Conservation (phyloP, 30 jellyfish, hydroid and myxozoan species). For the Turritopsis rubra region DNA sequence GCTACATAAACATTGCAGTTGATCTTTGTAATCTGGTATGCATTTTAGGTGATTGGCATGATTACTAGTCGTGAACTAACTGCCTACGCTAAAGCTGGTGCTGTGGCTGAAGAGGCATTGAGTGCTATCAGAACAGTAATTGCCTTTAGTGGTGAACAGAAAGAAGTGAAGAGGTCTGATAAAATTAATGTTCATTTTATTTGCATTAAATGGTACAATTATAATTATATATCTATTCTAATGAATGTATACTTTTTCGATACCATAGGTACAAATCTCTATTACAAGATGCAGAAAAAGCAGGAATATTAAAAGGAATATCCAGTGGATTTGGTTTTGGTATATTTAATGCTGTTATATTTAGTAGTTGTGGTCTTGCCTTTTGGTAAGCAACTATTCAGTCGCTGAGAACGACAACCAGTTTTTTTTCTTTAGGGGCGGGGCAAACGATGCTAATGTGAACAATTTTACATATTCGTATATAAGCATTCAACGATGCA, state of each 20-base stretch:
- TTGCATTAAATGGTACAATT: not conserved
- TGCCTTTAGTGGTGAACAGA: slow-evolving; percentile 72
- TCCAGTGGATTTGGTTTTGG: slow-evolving; percentile 82
- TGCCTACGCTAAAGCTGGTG: slow-evolving; percentile 80
- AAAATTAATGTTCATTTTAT: not conserved
- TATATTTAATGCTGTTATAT: slow-evolving; percentile 63
- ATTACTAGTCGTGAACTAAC: slow-evolving; percentile 68
- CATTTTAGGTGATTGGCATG: slow-evolving; percentile 46
- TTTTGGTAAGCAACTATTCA: slow-evolving; percentile 59
- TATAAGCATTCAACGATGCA: no score
- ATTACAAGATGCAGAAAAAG: slow-evolving; percentile 49
- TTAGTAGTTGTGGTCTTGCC: slow-evolving; percentile 65
- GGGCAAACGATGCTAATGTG: no score
- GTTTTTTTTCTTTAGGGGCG: no score
- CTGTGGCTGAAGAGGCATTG: slow-evolving; percentile 64
- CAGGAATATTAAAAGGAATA: slow-evolving; percentile 76
- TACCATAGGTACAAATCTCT: not conserved
- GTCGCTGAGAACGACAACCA: no score
- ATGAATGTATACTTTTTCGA: no score
- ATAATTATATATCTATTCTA: no score
- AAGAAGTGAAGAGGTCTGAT: slow-evolving; percentile 44
- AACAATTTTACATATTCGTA: no score
- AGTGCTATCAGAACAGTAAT: slow-evolving; percentile 72
- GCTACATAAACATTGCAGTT: not conserved
- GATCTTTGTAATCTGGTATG: not conserved